phyloP scores from a whole-genome alignment of 2,888 invertebrate genomes.

The Pachydiplax longipennis region DNA sequence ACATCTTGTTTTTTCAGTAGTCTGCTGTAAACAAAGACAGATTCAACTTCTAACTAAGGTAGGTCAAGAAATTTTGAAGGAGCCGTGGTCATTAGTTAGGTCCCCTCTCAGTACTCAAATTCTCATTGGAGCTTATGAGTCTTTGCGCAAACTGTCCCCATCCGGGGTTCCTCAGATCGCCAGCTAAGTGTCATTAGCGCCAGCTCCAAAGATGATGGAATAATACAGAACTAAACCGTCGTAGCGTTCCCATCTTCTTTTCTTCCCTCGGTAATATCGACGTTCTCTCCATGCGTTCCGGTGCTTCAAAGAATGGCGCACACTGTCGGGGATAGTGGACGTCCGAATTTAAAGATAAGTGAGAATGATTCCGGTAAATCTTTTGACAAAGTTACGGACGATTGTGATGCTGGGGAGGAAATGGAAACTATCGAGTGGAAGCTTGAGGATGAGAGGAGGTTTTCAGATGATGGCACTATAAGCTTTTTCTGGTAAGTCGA shows the following conservation, averaged over 20 bases:
- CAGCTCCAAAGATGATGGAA: too few relatives aligned
- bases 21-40: too few relatives aligned
- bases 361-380: neutral
- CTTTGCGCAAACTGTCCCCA: too few relatives aligned
- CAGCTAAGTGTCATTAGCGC: too few relatives aligned
- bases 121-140: too few relatives aligned
- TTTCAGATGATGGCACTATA: conserved; percentile 62
- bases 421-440: conserved; percentile 59
- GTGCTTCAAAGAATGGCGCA: conserved; percentile 6
- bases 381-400: neutral
- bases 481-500: conserved; percentile 62
- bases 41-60: too few relatives aligned
- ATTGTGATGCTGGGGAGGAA: conserved; percentile 51
- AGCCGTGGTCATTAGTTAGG: too few relatives aligned
- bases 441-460: conserved; percentile 53
- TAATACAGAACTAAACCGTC: too few relatives aligned
- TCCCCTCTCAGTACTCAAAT: too few relatives aligned
- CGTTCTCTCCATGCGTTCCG: neutral
- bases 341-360: neutral
- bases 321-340: neutral
- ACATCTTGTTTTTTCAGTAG: too few relatives aligned
- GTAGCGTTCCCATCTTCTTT: neutral
- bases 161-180: too few relatives aligned
- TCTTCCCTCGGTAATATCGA: neutral
- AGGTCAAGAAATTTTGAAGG: too few relatives aligned